These are phyloP conservation scores for Pogonognathellus flavescens DNA, from an alignment of 1,140 invertebrate genomes.

Conservation along the genomic window DNA sequence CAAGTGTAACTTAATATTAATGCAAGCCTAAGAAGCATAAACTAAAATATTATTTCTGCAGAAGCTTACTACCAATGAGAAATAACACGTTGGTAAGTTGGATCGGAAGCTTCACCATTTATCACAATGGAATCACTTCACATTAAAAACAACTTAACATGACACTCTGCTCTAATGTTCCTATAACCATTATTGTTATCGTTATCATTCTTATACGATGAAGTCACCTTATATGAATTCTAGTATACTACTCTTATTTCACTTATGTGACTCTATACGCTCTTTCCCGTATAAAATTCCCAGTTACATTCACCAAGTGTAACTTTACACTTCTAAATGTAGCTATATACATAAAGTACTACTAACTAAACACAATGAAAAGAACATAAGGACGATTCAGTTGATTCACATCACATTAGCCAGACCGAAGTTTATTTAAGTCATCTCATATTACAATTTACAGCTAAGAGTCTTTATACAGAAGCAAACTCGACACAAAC, in stretches of 20 bases:
- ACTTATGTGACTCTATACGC: neutral
- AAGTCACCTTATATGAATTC: too few species aligned
- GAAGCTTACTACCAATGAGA: neutral
- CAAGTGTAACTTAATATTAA: too few species aligned
- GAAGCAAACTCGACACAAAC: too few species aligned
- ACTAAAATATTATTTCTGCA: neutral
- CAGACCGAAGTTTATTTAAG: conserved; percentile 33
- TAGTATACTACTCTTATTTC: conserved; percentile 1
- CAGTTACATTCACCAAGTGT: neutral
- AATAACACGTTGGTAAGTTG: neutral
- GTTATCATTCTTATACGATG: conserved; percentile 17
- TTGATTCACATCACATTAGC: conserved; percentile 26
- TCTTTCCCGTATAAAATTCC: neutral
- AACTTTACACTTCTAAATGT: neutral
- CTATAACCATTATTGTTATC: conserved; percentile 15
- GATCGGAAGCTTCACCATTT: neutral
- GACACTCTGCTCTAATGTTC: conserved; percentile 9
- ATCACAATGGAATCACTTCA: neutral
- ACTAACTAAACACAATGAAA: too few species aligned
- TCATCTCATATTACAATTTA: conserved; percentile 22
- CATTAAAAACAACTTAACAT: conserved; percentile 27
- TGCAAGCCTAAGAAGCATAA: neutral
- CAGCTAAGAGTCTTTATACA: neutral
- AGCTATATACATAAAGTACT: neutral
- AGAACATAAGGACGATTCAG: too few species aligned